A percentile compares a stretch with the other conserved stretches of the same genome.
Evolutionary conservation across 2,888 invertebrate genomes (phyloP).

Genomic region (Odontomyia ornata): DNA sequence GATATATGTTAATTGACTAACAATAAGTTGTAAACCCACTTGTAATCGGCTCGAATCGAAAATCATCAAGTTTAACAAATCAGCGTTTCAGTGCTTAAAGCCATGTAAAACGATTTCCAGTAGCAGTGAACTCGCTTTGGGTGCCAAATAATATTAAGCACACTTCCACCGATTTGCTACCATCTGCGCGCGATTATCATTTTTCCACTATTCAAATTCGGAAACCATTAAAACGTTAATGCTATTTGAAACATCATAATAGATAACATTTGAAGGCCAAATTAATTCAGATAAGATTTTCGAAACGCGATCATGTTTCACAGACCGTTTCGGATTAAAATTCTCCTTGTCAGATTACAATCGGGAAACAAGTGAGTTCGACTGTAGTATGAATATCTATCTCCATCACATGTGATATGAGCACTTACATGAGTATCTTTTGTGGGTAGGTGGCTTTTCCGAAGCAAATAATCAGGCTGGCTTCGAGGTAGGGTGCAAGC

Average conservation of each 20-base stretch:
- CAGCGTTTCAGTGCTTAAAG: neutral
- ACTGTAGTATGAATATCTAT: neutral
- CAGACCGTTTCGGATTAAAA: slow-evolving; percentile 13
- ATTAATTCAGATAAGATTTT: slow-evolving; percentile 28
- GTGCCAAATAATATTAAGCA: neutral
- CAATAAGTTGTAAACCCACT: neutral
- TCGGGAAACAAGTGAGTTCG: neutral
- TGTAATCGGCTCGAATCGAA: neutral
- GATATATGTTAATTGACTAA: too few relatives aligned
- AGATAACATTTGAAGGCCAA: slow-evolving; percentile 17
- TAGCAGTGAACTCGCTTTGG: neutral
- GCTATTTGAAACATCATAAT: neutral
- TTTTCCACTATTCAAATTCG: neutral
- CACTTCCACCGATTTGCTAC: neutral
- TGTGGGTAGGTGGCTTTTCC: too few relatives aligned
- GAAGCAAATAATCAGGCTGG: too few relatives aligned
- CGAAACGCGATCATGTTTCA: slow-evolving; percentile 21
- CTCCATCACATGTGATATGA: neutral
- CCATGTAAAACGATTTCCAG: slow-evolving; percentile 20
- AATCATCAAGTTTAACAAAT: neutral
- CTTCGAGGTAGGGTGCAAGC: neutral
- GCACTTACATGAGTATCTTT: too few relatives aligned
- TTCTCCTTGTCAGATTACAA: slow-evolving; percentile 10
- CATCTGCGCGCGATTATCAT: neutral
- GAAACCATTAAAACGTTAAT: neutral